phyloP scores from a whole-genome alignment of 2,888 invertebrate genomes.

The Laothoe populi region DNA sequence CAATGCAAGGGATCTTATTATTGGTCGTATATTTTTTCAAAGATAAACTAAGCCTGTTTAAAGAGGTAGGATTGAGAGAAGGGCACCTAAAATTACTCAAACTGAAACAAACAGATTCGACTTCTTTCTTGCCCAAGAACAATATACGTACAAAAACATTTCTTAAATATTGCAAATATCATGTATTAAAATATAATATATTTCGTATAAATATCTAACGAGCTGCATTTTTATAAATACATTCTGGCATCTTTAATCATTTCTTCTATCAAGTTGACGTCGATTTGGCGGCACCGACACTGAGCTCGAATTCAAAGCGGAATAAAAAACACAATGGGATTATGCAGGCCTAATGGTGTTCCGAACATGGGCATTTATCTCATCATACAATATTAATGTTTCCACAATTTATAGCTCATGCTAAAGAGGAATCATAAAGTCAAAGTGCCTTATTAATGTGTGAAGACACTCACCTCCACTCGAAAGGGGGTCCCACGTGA shows the following conservation, averaged over 20 bases:
- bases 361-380: conserved; percentile 83
- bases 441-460: conserved; percentile 81
- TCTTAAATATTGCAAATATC: neutral
- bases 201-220: conserved; percentile 32
- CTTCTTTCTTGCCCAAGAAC: neutral
- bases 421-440: conserved; percentile 73
- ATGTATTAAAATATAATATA: conserved; percentile 31
- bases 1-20: no score
- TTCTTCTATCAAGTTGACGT: conserved; percentile 60
- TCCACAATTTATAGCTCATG: conserved; percentile 77
- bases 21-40: no score
- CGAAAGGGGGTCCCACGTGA: conserved; percentile 58
- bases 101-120: neutral
- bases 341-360: conserved; percentile 79
- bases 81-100: neutral
- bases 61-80: no score
- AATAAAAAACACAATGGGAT: conserved; percentile 80
- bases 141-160: conserved; percentile 1
- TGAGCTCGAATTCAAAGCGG: conserved; percentile 60
- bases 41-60: no score
- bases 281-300: conserved; percentile 71
- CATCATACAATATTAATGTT: conserved; percentile 83
- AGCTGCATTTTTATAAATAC: conserved; percentile 56
- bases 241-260: conserved; percentile 67
- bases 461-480: conserved; percentile 78